Conservation (phyloP, 2,797 vertebrate genomes). For the Mus minutoides region DNA sequence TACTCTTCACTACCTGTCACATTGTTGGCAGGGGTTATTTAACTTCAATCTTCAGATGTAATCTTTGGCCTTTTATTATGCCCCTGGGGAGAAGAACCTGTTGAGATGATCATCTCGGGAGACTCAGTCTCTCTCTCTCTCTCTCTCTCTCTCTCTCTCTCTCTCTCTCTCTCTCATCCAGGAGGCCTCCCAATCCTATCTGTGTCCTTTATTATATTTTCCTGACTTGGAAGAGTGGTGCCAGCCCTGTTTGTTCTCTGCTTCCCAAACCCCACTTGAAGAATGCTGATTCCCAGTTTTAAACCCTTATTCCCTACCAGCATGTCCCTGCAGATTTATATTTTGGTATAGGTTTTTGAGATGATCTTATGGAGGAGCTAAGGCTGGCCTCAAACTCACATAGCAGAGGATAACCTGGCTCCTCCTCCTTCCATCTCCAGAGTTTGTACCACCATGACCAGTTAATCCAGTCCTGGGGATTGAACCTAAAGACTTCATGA, state of each 20-base stretch:
- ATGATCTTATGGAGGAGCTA: neutral
- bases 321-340: neutral
- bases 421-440: neutral
- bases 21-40: neutral
- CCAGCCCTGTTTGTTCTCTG: neutral
- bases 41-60: neutral
- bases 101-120: neutral
- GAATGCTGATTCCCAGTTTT: neutral
- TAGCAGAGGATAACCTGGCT: neutral
- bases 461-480: neutral
- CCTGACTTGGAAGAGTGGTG: neutral
- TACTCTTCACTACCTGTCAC: neutral
- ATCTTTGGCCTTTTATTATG: neutral
- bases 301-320: neutral
- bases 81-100: neutral
- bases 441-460: neutral
- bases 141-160: no score
- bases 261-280: neutral
- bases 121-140: neutral
- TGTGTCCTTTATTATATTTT: neutral
- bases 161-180: neutral
- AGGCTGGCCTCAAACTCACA: neutral
- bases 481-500: neutral
- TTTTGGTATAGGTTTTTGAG: neutral
- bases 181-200: neutral